Evolutionary conservation across 2,888 invertebrate genomes (phyloP), one percentile per base, ranked within the genome.

Genomic region (Lathronympha strigana): DNA sequence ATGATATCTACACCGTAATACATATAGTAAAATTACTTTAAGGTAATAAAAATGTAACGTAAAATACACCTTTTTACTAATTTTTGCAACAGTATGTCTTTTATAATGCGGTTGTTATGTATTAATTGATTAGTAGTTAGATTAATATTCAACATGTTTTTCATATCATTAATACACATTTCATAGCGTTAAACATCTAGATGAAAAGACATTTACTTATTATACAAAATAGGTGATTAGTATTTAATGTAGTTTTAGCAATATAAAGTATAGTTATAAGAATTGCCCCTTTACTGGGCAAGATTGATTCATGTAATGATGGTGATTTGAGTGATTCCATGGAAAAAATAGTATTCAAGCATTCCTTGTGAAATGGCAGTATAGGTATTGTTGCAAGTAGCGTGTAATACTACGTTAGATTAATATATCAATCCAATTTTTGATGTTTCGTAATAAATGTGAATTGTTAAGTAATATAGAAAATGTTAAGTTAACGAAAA

Each of bases 151-250:
- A 67, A 80, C 79, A 82, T 85, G 83, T 82, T 84, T 86, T 86
- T 81, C 77, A 90, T 91, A 90, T 91, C 90, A 88, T 88, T 86
- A 77, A 74, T 73, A 87, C 80, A 90, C 86, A 90, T 90, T 81
- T 90, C 89, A 88, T 91, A 90, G 89, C 82, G 81, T 82, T 80
- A 85, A 85, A 84, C 85, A 86, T 87, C 75, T 88, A 86, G 82
- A 75, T 76, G 76, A 83, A 84, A 84, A 84, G 76, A 86, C 84
- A 85, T 81, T 77, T 82, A 86, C 86, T 86, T 83, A 86, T 74
- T 80, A 81, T 74, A 72, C 84, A 47, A 60, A 53, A 45, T 54
- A 78, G 82, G 78, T 80, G 80, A 84, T 19, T 57, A 57, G 57
- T 87, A 81, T 73, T 71, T 87, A 88, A 81, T 73, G 73, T 83